phyloP scores from a whole-genome alignment of 2,797 vertebrate species.

The Argyrosomus regius region DNA sequence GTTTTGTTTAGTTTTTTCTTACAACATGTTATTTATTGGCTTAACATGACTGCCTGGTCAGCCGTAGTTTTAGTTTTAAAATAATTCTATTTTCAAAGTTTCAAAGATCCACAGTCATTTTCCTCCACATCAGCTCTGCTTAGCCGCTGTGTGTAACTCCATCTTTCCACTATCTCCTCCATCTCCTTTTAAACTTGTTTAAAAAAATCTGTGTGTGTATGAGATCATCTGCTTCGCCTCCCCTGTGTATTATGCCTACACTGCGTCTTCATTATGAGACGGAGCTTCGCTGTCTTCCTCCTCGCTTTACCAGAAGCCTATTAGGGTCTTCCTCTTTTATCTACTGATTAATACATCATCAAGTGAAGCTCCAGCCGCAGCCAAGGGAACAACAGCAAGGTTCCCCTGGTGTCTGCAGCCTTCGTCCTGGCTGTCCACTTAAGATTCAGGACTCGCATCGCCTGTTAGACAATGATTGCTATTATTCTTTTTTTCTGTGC shows the following conservation, averaged over 20 bases:
- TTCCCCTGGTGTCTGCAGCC: constrained; percentile 40
- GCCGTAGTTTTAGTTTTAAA: background rate
- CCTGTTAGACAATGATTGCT: constrained; percentile 61
- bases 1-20: background rate
- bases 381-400: constrained; percentile 21
- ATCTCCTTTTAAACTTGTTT: constrained; percentile 18
- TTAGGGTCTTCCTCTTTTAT: constrained; percentile 56
- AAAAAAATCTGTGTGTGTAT: constrained; percentile 18
- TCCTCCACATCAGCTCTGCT: background rate
- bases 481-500: constrained; percentile 38
- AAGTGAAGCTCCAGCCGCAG: constrained; percentile 38
- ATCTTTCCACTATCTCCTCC: background rate
- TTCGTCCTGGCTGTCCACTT: constrained; percentile 47
- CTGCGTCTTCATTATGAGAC: constrained; percentile 49
- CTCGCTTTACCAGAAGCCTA: constrained; percentile 36
- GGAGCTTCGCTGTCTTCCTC: background rate
- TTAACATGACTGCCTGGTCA: background rate
- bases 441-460: constrained; percentile 46
- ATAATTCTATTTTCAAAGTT: background rate
- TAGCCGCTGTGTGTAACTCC: background rate
- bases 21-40: background rate
- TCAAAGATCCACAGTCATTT: background rate
- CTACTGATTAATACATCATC: constrained; percentile 69
- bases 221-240: background rate
- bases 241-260: background rate